Evolutionary conservation across 2,888 invertebrate species (phyloP), one percentile per base, ranked within the genome.

Genomic region (Hydriomena furcata): DNA sequence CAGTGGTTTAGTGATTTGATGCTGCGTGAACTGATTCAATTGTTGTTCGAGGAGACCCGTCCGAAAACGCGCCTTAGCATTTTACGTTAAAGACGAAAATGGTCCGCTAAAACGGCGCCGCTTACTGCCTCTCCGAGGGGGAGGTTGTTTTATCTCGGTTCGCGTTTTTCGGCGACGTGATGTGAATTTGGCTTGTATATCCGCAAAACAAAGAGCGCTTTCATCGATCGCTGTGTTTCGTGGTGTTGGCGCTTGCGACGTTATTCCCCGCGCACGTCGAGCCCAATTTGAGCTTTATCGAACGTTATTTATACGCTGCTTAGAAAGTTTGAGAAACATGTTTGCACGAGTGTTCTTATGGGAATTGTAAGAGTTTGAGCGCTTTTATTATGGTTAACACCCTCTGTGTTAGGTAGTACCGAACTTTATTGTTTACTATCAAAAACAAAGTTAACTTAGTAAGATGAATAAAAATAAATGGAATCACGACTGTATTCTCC

Each of bases 11-110:
- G 90, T 89, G 90, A 90, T 90, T 90, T 90, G 90, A 90, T 90
- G 90, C 90, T 89, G 90, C 88, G 89, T 90, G 86, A 90, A 90
- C 89, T 90, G 90, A 90, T 90, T 90, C 90, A 90, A 90, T 90
- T 89, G 88, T 88, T 84, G 76, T 79, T 71, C 68, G 73, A 72
- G 67, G 63, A 74, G 68, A 67, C 65, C 67, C 76, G 71, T 71
- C 76, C 82, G 66, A 86, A 86, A 87, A 84, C 76, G 77, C 68
- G 75, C 84, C 82, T 84, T 89, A 89, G 84, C 68, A 45, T 78
- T 76, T 82, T 71, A 76, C 66, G 73, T 80, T 90, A 89, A 84
- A 89, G 90, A 80, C 85, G 79, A 89, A 86, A 88, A 85, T 88
- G 74, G 87, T 77, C 78, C 80, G 79, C 71, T 87, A 87, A 88